phyloP scores from a whole-genome alignment of 2,113 vertebrate species.

The Antechinus flavipes region DNA sequence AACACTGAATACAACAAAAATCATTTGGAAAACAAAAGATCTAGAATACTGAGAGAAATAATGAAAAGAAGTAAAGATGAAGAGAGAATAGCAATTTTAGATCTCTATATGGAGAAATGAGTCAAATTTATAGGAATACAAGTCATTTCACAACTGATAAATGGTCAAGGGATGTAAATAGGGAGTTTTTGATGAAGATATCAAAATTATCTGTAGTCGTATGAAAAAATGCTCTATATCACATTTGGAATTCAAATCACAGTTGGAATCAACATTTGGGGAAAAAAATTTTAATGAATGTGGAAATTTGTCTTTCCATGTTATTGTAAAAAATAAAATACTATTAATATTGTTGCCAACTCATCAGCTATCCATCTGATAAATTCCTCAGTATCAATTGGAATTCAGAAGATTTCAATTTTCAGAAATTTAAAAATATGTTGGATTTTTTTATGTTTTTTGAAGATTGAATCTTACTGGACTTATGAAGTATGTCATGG shows the following conservation, averaged over 20 bases:
- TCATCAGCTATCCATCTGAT: background rate
- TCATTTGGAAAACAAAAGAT: background rate
- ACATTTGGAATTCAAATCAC: background rate
- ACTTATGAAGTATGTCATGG: slow-evolving; percentile 98
- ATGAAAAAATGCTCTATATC: background rate
- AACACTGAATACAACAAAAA: background rate
- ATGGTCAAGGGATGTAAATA: background rate
- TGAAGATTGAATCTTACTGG: slow-evolving; percentile 99
- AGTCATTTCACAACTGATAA: background rate
- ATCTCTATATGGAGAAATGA: background rate
- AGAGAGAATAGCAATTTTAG: background rate
- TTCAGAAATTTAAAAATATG: slow-evolving; percentile 20
- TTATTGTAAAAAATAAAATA: background rate
- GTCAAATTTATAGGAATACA: background rate
- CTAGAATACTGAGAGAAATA: background rate
- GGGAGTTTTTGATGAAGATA: background rate
- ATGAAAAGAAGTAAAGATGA: background rate
- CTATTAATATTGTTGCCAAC: background rate
- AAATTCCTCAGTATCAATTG: slow-evolving; percentile 30
- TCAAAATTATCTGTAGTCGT: background rate
- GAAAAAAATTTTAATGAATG: background rate
- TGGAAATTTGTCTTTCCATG: background rate
- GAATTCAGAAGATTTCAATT: background rate
- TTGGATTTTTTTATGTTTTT: slow-evolving; percentile 26
- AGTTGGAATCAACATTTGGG: too few species aligned